A percentile compares a stretch with the other conserved stretches of the same genome.
phyloP scores from a whole-genome alignment of 2,888 invertebrate species.

The Pharmacophagus antenor region DNA sequence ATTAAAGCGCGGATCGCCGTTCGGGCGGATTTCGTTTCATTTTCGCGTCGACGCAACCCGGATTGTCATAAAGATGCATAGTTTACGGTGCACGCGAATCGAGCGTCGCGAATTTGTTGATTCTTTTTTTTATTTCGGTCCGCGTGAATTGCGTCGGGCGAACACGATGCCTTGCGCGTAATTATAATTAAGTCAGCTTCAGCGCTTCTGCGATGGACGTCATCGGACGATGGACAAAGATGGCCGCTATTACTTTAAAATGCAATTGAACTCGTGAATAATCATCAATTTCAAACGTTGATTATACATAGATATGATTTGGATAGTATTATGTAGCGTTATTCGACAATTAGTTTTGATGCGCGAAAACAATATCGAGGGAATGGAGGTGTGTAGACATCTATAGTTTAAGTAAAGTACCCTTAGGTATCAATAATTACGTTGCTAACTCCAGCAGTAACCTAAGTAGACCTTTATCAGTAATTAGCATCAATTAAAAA shows the following conservation, averaged over 20 bases:
- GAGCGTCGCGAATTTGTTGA: conserved; percentile 20
- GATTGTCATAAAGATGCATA: conserved; percentile 26
- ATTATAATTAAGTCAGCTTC: neutral
- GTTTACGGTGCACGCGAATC: conserved; percentile 17
- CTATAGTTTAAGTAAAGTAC: no score
- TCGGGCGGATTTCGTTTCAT: conserved; percentile 42
- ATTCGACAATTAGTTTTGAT: no score
- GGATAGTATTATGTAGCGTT: no score
- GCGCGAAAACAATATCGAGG: no score
- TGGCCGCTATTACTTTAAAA: neutral
- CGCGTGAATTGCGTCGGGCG: neutral
- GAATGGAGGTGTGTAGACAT: no score
- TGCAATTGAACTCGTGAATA: neutral
- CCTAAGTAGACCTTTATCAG: no score
- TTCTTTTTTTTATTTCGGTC: neutral
- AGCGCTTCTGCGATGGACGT: neutral
- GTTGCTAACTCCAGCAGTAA: no score
- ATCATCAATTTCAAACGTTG: no score
- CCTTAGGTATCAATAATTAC: no score
- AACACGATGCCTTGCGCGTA: neutral
- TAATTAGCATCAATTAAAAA: no score
- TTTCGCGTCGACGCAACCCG: conserved; percentile 27
- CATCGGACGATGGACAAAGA: neutral
- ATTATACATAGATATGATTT: no score
- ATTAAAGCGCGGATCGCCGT: conserved; percentile 43